Evolutionary conservation across 2,888 invertebrate species (phyloP).

Genomic region (Cremastinae sp.): DNA sequence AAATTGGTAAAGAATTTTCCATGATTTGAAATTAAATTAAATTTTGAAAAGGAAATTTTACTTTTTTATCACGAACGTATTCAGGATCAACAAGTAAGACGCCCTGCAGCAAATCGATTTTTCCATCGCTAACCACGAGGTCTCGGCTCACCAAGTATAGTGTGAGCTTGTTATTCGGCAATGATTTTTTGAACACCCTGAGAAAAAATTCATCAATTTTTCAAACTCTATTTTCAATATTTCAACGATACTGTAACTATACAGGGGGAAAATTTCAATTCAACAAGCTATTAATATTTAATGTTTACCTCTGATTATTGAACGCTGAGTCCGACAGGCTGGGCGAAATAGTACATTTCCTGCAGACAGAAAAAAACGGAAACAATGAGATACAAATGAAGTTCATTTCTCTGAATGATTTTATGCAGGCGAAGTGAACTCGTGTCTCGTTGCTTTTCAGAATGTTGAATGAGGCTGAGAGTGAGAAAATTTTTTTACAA

Average conservation of each 20-base stretch:
- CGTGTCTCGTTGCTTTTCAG: not conserved
- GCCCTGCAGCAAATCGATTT: slow-evolving; percentile 91
- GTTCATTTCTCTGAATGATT: not conserved
- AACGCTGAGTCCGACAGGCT: slow-evolving; percentile 65
- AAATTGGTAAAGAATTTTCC: not conserved
- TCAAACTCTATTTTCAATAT: too few species aligned
- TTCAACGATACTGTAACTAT: too few species aligned
- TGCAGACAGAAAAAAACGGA: slow-evolving; percentile 61
- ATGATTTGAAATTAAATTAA: too few species aligned
- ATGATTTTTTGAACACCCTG: slow-evolving; percentile 93
- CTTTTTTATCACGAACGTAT: slow-evolving; percentile 89
- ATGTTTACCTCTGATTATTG: slow-evolving; percentile 68
- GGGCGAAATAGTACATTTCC: slow-evolving; percentile 62
- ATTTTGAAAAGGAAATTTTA: slow-evolving; percentile 68
- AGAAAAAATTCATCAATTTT: slow-evolving; percentile 52
- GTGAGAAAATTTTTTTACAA: not conserved
- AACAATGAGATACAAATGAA: slow-evolving; percentile 3
- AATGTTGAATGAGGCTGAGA: not conserved
- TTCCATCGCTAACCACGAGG: slow-evolving; percentile 87
- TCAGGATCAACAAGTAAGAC: slow-evolving; percentile 96
- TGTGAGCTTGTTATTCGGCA: slow-evolving; percentile 92
- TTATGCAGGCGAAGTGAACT: not conserved
- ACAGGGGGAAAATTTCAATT: not conserved
- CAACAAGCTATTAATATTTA: not conserved
- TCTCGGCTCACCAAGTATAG: slow-evolving; percentile 91